Base-by-base conservation (phyloP, 1,140 invertebrate genomes). In the Bombus soroeensis region DNA sequence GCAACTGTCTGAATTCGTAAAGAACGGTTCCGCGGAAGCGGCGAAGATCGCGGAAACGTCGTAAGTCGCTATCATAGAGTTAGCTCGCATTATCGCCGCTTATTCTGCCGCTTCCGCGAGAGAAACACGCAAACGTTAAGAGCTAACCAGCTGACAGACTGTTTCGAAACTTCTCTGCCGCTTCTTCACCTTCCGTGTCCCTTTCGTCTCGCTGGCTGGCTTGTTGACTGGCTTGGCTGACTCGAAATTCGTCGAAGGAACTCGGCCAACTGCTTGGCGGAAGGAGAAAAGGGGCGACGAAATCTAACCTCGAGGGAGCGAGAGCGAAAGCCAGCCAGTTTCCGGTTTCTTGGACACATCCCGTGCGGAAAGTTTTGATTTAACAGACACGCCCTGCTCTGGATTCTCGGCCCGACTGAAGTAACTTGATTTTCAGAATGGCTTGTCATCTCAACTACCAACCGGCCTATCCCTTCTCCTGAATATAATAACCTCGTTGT, bases 311-410 rank as follows among this genome's bases (percentile, higher is more conserved):
- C 74, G 57, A 39, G 81, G 70, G 53, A 88, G 53, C 39, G 75
- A 71, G 70, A 83, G 66, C 53, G 71, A 75, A 53, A 57, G 62
- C 41, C 73, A 57, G 83, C 80, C 80, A 92, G 92, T 92, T 94
- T 92, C 90, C 87, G 89, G 89, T 91, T 93, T 91, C 91, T 85
- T 84, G 88, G 88, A 92, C 89, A 90, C 74, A 90, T 92, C 87
- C 85, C 77, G 73, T 70, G 85, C 89, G 88, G 91, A 94, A 94
- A 94, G 89, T 94, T 94, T 93, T 91, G 92, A 94, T 94, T 94
- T 91, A 93, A 83, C 89, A 88, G 89, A 89, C 88, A 88, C 85
- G 85, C 75, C 79, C 34, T 73, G 79, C 75, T 80, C 86, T 72
- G 39, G 62, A 81, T 68, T 79, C 32, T 82, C 83, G 84, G 79